Evolutionary conservation across 2,888 invertebrate species (phyloP), one percentile per base, ranked within the genome.

Genomic region (Melinaea menophilus): DNA sequence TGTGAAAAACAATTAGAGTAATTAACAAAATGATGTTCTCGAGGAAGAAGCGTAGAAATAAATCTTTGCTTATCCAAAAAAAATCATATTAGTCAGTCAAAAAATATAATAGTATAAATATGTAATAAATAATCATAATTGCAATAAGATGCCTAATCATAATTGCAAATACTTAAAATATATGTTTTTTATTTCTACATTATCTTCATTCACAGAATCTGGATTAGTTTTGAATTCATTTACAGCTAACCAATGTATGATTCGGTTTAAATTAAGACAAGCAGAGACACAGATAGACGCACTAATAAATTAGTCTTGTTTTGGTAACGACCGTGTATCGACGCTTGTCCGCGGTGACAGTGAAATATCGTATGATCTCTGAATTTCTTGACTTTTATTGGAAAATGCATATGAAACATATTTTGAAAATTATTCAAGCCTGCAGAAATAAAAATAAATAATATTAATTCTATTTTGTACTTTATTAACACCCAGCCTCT

Each of bases 291-390:
- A 59, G 51, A 55, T 31, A 4, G 45, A 55, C 54, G 61, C 55
- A 45, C 34, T 58, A 56, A 62, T 62, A 65, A 65, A 65, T 65
- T 59, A 65, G 55, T 46, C 34, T 55, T 58, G 58, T 51, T 62
- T 58, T 0, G 45, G 34, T 58, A 31, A 57, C 51, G 45, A 59
- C 33, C 59, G 63, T 63, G 60, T 63, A 66, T 66, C 63, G 63
- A 63, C 31, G 51, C 51, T 51, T 56, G 65, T 63, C 46, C 57
- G 33, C 58, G 60, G 7, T 60, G 65, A 35, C 65, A 54, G n/a
- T 58, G 65, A 66, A 55, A 41, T 55, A 66, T 66, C 34, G 55
- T 51, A 2, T 31, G 51, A 2, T 51, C 31, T 22, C 31, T 31
- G n/a, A 13, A 31, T 31, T 51, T 51, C 51, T 31, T 9, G 22